Conservation (phyloP, 2,888 invertebrate species). For the Noctua fimbriata region DNA sequence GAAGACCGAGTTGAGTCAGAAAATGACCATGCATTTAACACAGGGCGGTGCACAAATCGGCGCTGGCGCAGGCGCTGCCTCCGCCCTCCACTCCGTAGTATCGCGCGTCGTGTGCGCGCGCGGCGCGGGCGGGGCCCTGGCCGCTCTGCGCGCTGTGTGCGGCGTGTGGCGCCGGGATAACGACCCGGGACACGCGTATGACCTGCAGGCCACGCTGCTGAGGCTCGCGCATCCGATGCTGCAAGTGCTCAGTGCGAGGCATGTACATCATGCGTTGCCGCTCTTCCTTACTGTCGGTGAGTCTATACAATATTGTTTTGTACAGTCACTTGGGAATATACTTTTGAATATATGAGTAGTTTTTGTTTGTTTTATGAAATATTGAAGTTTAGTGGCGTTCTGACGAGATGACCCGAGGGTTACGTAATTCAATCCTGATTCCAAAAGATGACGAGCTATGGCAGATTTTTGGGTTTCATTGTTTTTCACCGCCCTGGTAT, state of each 20-base stretch:
- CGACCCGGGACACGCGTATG: constrained; percentile 71
- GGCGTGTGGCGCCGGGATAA: constrained; percentile 92
- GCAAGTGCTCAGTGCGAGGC: constrained; percentile 92
- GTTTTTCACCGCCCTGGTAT: too few species aligned
- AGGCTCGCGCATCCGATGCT: constrained; percentile 93
- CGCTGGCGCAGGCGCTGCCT: constrained; percentile 83
- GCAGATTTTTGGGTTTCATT: too few species aligned
- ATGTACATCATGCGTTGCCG: constrained; percentile 90
- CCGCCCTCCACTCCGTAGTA: constrained; percentile 81
- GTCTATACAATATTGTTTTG: not conserved
- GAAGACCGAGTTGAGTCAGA: not conserved
- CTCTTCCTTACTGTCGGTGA: constrained; percentile 92
- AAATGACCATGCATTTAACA: rapidly evolving
- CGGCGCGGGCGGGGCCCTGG: constrained; percentile 77
- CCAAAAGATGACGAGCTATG: too few species aligned
- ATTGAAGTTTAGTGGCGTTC: too few species aligned
- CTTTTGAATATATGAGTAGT: not conserved
- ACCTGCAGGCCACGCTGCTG: constrained; percentile 84
- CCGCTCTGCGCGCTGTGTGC: constrained; percentile 84
- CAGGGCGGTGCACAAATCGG: constrained; percentile 83
- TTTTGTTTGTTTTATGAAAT: too few species aligned
- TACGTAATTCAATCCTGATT: too few species aligned
- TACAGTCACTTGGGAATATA: not conserved
- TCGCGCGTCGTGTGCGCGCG: constrained; percentile 83
- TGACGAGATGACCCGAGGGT: too few species aligned